Conservation (phyloP, 2,888 invertebrate genomes). For the Pterostichus madidus region DNA sequence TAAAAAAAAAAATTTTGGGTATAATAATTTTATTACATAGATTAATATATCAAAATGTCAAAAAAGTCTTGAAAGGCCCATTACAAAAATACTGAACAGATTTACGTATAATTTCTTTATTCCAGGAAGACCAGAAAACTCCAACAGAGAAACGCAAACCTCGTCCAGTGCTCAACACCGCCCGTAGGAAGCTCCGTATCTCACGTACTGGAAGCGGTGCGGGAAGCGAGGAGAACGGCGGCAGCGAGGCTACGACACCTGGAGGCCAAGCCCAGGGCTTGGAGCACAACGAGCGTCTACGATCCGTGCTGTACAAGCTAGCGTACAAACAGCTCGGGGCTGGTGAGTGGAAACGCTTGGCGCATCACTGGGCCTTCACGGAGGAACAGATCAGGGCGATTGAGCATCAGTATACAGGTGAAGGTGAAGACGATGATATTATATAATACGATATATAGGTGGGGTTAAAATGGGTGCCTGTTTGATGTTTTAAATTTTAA, state of each 20-base stretch:
- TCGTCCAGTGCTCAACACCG: slow-evolving; percentile 73
- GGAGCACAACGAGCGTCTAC: slow-evolving; percentile 75
- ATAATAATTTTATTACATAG: too few relatives aligned
- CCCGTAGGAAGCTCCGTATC: slow-evolving; percentile 70
- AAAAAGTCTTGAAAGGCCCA: too few relatives aligned
- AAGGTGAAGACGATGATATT: slow-evolving; percentile 20
- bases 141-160: slow-evolving; percentile 36
- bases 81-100: too few relatives aligned
- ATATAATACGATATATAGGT: too few relatives aligned
- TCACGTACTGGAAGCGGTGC: slow-evolving; percentile 37
- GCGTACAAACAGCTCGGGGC: slow-evolving; percentile 82
- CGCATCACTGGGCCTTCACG: slow-evolving; percentile 84
- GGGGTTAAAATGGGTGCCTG: too few relatives aligned
- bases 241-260: slow-evolving; percentile 66
- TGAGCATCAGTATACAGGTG: slow-evolving; percentile 86
- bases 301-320: slow-evolving; percentile 79
- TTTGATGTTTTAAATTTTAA: too few relatives aligned
- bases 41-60: too few relatives aligned
- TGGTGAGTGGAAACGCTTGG: slow-evolving; percentile 84
- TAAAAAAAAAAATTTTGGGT: too few relatives aligned
- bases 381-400: slow-evolving; percentile 84
- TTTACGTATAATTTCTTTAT: neutral
- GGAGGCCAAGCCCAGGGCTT: slow-evolving; percentile 69
- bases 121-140: slow-evolving; percentile 72
- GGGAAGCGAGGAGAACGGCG: slow-evolving; percentile 71